Base-by-base conservation (phyloP, 2,888 invertebrate species). In the Pachycephus smyrnensis region DNA sequence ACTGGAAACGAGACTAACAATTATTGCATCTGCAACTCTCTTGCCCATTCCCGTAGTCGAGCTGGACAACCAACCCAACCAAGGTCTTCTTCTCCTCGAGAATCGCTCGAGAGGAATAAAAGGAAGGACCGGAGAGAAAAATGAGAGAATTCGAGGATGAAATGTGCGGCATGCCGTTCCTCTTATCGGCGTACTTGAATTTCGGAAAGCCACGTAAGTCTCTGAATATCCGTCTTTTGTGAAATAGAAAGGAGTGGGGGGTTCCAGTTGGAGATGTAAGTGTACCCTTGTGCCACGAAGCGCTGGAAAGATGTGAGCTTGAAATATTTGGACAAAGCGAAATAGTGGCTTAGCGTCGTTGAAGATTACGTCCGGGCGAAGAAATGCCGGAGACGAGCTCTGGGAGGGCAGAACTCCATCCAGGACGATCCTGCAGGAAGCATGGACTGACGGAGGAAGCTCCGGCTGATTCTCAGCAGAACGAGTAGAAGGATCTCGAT, bases 351-450 rank as follows among this genome's bases (percentile, higher is more conserved):
- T 35, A 74, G 76, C 77, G 69, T 75, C 76, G 75, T 32, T 37
- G 69, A 80, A 78, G 83, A 84, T 84, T 82, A 82, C 77, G 75
- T 71, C 76, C 76, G 55, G 32, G 12, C 68, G 77, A 69, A 37
- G 69, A 79, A 79, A 79, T 75, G 76, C 15, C 40, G 40, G 40
- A 15, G 40, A 15, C 40, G 40, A 6, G 40, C 4, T 1, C 1
- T 40, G 40, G 40, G 37, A 15, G 6, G 40, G 40, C 15, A 15
- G 40, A 6, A 15, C 40, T 40, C 40, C 40, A 40, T 40, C 40
- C 15, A 40, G 40, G 40, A 40, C 40, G 81, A 79, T 76, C 68
- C 79, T 73, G 77, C 77, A 77, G 76, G 76, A 79, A 30, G 76
- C 73, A 75, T 81, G 75, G 75, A 77, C n/a, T 79, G 75, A 69